These are phyloP conservation scores for Engystomops pustulosus DNA, from an alignment of 2,113 vertebrate species.

Conservation along the genomic window DNA sequence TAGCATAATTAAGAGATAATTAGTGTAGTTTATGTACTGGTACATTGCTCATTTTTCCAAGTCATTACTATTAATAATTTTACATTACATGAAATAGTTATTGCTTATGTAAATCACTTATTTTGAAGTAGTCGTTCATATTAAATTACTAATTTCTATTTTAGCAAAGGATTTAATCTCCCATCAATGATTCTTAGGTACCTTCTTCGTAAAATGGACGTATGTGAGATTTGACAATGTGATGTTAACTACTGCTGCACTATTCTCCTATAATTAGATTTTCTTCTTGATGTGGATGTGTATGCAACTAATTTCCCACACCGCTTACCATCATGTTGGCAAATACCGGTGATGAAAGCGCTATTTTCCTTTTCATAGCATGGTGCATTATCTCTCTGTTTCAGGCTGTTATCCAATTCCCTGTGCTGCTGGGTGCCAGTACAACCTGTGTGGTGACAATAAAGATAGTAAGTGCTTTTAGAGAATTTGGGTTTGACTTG, in stretches of 20 bases:
- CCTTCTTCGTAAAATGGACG: not conserved
- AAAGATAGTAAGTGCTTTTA: slow-evolving; percentile 17
- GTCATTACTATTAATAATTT: slow-evolving; percentile 25
- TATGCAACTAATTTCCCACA: slow-evolving; percentile 5
- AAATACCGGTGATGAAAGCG: slow-evolving; percentile 16
- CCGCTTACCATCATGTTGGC: slow-evolving; percentile 32
- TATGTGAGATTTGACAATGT: not conserved
- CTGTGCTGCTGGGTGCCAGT: slow-evolving; percentile 29
- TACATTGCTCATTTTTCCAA: not conserved
- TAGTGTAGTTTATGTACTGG: slow-evolving; percentile 3
- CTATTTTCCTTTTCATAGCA: slow-evolving; percentile 32
- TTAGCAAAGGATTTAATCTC: not conserved
- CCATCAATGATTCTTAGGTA: not conserved
- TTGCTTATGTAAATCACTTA: not conserved
- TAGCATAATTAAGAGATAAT: not conserved
- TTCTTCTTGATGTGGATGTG: slow-evolving; percentile 7
- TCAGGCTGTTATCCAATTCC: slow-evolving; percentile 40
- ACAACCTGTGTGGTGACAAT: not conserved
- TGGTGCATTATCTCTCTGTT: slow-evolving; percentile 37
- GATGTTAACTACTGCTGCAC: not conserved
- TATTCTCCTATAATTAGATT: slow-evolving; percentile 1
- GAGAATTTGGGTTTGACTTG: not conserved
- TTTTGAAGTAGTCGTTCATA: not conserved
- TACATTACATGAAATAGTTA: slow-evolving; percentile 2
- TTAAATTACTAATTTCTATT: not conserved